phyloP scores from a whole-genome alignment of 2,113 vertebrate genomes.

The Sander vitreus region DNA sequence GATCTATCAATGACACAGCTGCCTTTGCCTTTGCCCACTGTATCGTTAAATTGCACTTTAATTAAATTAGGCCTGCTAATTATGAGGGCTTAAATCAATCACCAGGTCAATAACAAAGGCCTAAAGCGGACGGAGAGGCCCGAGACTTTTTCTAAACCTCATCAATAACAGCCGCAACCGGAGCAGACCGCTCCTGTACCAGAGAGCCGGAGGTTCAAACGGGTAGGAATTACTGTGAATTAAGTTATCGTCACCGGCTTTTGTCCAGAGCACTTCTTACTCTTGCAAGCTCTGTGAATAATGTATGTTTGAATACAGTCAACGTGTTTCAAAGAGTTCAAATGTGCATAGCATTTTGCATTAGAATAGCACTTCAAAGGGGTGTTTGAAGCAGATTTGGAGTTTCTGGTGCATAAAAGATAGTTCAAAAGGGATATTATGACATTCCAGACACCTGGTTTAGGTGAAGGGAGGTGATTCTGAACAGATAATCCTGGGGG shows the following conservation, averaged over 20 bases:
- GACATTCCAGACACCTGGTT: constrained; percentile 53
- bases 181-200: constrained; percentile 64
- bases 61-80: constrained; percentile 88
- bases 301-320: constrained; percentile 42
- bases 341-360: constrained; percentile 10
- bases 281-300: constrained; percentile 53
- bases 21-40: constrained; percentile 79
- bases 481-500: constrained; percentile 58
- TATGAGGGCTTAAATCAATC: constrained; percentile 89
- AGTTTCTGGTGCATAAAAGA: constrained; percentile 36
- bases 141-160: constrained; percentile 77
- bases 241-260: constrained; percentile 80
- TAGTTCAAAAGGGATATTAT: constrained; percentile 53
- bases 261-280: constrained; percentile 70
- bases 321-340: constrained; percentile 39
- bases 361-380: constrained; percentile 59
- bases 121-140: constrained; percentile 74
- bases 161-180: constrained; percentile 82
- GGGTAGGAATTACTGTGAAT: constrained; percentile 80
- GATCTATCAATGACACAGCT: constrained; percentile 87
- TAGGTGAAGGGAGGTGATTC: constrained; percentile 53
- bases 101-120: constrained; percentile 84
- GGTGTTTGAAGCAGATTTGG: constrained; percentile 37
- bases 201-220: constrained; percentile 77
- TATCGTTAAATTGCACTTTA: constrained; percentile 88